These are phyloP conservation scores for Lochmaea crataegi DNA, from an alignment of 2,888 invertebrate genomes.

Conservation along the genomic window DNA sequence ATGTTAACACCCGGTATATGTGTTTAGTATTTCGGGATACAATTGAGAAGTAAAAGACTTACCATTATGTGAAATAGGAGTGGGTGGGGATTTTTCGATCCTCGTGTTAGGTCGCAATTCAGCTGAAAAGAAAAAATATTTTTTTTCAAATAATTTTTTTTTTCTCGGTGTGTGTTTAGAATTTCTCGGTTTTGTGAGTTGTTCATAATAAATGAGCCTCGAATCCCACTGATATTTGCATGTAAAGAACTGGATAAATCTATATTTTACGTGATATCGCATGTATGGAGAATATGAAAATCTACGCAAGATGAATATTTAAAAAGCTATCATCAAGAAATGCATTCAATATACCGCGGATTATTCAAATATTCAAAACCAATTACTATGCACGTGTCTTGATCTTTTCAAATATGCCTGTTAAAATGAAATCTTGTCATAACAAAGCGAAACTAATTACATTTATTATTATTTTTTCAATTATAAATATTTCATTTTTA, in stretches of 20 bases:
- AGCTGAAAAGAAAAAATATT: conserved; percentile 65
- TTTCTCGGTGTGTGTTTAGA: conserved; percentile 4
- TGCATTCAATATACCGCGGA: conserved; percentile 51
- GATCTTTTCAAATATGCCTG: conserved; percentile 39
- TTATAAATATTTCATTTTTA: not conserved
- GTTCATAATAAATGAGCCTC: conserved; percentile 37
- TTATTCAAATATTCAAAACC: conserved; percentile 59
- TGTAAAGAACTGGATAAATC: conserved; percentile 53
- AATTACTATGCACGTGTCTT: conserved; percentile 54
- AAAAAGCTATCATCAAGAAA: conserved; percentile 54
- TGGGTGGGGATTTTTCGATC: conserved; percentile 82
- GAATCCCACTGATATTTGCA: conserved; percentile 57
- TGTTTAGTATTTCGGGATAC: too few species aligned
- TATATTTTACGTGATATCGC: conserved; percentile 59
- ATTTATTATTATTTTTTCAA: not conserved
- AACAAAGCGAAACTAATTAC: not conserved
- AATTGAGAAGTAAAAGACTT: conserved; percentile 60
- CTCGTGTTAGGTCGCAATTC: conserved; percentile 67
- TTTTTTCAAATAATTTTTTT: not conserved
- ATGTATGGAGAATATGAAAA: conserved; percentile 58
- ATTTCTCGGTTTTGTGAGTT: conserved; percentile 13
- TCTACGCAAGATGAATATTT: conserved; percentile 58
- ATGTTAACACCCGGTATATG: too few species aligned
- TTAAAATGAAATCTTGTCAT: conserved; percentile 1
- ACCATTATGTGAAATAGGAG: conserved; percentile 79